Evolutionary conservation across 1,140 invertebrate genomes (phyloP).

Genomic region (Hermatobates lingyangjiaoensis): DNA sequence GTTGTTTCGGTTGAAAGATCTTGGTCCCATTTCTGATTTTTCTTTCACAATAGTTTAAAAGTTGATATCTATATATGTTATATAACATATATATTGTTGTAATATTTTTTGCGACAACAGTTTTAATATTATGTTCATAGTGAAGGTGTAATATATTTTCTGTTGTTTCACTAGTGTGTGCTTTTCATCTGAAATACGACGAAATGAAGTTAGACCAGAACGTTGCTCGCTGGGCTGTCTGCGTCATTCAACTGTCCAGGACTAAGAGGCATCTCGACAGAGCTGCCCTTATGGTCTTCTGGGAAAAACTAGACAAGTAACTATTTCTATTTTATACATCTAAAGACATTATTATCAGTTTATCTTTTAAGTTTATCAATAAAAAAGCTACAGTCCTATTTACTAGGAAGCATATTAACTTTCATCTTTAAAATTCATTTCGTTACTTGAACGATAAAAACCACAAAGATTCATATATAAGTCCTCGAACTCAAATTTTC

Average conservation of each 20-base stretch:
- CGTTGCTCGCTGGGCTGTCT: slow-evolving; percentile 89
- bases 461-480: background rate
- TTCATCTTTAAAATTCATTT: background rate
- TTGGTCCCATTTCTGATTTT: no score
- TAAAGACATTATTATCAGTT: background rate
- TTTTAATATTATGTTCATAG: no score
- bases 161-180: slow-evolving; percentile 53
- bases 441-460: background rate
- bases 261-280: slow-evolving; percentile 91
- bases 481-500: background rate
- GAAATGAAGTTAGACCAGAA: slow-evolving; percentile 88
- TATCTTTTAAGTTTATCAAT: background rate
- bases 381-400: background rate
- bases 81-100: no score
- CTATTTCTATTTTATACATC: slow-evolving; percentile 18
- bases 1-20: no score
- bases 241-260: slow-evolving; percentile 75
- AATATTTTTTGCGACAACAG: no score
- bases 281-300: slow-evolving; percentile 86
- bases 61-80: no score
- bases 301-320: slow-evolving; percentile 91
- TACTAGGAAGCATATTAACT: background rate
- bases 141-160: no score
- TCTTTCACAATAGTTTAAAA: no score
- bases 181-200: slow-evolving; percentile 93